Percentiles rank a stretch among this genome's conserved stretches.
Conservation (phyloP, 2,113 vertebrate species). For the Elgaria multicarinata region DNA sequence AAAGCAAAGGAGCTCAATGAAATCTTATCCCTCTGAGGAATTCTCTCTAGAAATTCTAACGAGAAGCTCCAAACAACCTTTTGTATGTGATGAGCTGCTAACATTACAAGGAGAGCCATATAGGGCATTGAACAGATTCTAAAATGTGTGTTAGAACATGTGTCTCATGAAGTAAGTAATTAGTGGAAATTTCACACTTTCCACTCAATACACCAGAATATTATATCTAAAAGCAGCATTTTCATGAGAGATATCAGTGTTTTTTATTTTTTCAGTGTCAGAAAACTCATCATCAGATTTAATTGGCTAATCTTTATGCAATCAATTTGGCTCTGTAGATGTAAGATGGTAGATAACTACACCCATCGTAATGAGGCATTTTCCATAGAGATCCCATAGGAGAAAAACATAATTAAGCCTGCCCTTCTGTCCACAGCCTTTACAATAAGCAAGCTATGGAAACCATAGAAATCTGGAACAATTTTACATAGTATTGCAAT, state of each 20-base stretch:
- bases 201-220: background rate
- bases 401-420: background rate
- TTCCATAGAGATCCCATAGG: background rate
- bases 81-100: background rate
- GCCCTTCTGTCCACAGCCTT: constrained; percentile 8
- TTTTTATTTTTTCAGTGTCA: constrained; percentile 21
- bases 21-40: background rate
- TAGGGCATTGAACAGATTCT: constrained; percentile 10
- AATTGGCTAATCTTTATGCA: constrained; percentile 34
- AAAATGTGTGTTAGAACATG: background rate
- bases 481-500: background rate
- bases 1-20: background rate
- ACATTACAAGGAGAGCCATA: background rate
- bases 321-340: constrained; percentile 13
- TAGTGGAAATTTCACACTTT: constrained; percentile 33
- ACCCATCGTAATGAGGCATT: background rate
- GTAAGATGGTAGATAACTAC: constrained; percentile 19
- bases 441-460: background rate
- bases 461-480: constrained; percentile 1
- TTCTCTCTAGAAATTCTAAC: background rate
- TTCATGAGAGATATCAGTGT: background rate
- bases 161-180: constrained; percentile 11
- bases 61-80: background rate
- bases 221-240: constrained; percentile 18
- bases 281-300: constrained; percentile 3